Percentiles rank a stretch among this genome's conserved stretches.
phyloP scores from a whole-genome alignment of 2,888 invertebrate species.

The Drosophila demipolita region DNA sequence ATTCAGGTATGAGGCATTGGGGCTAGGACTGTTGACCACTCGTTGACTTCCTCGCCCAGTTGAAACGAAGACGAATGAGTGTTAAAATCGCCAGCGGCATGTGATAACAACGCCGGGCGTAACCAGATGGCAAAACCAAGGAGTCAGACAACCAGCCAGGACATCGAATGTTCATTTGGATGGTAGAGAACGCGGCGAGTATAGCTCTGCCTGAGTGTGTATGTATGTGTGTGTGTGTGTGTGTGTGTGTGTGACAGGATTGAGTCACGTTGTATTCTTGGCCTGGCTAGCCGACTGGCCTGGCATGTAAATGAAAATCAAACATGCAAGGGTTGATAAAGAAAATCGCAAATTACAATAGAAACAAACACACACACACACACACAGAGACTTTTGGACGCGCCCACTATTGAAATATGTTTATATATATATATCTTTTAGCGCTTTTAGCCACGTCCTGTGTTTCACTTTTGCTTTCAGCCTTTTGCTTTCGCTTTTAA shows the following conservation, averaged over 20 bases:
- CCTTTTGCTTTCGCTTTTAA: constrained; percentile 40
- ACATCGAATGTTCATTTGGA: constrained; percentile 79
- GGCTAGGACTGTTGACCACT: constrained; percentile 36
- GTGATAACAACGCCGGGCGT: constrained; percentile 73
- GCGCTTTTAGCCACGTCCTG: constrained; percentile 33
- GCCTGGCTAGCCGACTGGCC: constrained; percentile 52
- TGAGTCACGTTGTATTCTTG: constrained; percentile 81
- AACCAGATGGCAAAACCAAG: constrained; percentile 51
- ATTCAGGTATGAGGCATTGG: neutral
- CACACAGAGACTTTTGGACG: constrained; percentile 34
- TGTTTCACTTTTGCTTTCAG: constrained; percentile 38
- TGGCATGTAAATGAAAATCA: constrained; percentile 85
- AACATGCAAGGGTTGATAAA: constrained; percentile 84
- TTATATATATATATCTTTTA: constrained; percentile 64
- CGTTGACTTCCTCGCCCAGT: constrained; percentile 74
- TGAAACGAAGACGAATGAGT: constrained; percentile 82
- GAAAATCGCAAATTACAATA: constrained; percentile 80
- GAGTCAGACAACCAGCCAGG: constrained; percentile 48
- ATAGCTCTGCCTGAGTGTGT: neutral
- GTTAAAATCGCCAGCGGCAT: constrained; percentile 75
- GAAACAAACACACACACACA: constrained; percentile 28
- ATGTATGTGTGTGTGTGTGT: constrained; percentile 12
- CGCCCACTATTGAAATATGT: constrained; percentile 78
- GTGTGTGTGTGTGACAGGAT: constrained; percentile 48
- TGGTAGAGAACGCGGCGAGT: constrained; percentile 19